A percentile compares a stretch with the other conserved stretches of the same genome.
These are phyloP conservation scores for Trichogramma dendrolimi DNA, from an alignment of 2,888 invertebrate genomes.

Conservation along the genomic window DNA sequence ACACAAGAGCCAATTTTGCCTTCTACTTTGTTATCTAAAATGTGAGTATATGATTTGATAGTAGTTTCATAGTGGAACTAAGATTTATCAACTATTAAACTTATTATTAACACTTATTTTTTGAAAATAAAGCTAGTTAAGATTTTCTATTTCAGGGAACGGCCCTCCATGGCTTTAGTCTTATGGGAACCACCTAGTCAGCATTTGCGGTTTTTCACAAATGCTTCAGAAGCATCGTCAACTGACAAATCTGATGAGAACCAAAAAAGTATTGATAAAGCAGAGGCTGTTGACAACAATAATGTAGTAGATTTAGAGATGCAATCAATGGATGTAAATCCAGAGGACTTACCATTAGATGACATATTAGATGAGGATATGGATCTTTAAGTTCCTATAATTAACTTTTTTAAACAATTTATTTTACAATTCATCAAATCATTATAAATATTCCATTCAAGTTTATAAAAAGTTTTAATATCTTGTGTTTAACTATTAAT, in stretches of 20 bases:
- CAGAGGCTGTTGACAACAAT: conserved; percentile 30
- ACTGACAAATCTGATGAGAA: conserved; percentile 34
- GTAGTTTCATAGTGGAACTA: neutral
- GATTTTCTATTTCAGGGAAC: conserved; percentile 55
- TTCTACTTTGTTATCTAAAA: conserved; percentile 58
- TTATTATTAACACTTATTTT: conserved; percentile 1
- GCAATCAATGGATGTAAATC: conserved; percentile 33
- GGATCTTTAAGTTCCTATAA: conserved; percentile 43
- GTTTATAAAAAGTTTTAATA: neutral
- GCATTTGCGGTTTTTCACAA: conserved; percentile 49
- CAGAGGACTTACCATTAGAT: conserved; percentile 34
- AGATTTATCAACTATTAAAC: neutral
- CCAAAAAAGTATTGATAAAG: conserved; percentile 31
- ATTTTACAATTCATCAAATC: neutral
- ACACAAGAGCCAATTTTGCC: conserved; percentile 67
- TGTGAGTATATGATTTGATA: conserved; percentile 38
- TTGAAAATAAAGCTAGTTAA: conserved; percentile 32
- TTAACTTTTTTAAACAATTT: neutral
- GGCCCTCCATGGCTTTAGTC: conserved; percentile 75
- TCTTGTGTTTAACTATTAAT: too few relatives aligned
- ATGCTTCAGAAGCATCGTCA: conserved; percentile 35
- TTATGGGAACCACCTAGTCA: conserved; percentile 74
- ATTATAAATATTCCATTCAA: neutral
- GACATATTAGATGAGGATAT: conserved; percentile 34
- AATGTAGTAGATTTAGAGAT: conserved; percentile 40